These are phyloP conservation scores for Brachyrhaphis roseni DNA, from an alignment of 2,797 vertebrate genomes.

Conservation along the genomic window DNA sequence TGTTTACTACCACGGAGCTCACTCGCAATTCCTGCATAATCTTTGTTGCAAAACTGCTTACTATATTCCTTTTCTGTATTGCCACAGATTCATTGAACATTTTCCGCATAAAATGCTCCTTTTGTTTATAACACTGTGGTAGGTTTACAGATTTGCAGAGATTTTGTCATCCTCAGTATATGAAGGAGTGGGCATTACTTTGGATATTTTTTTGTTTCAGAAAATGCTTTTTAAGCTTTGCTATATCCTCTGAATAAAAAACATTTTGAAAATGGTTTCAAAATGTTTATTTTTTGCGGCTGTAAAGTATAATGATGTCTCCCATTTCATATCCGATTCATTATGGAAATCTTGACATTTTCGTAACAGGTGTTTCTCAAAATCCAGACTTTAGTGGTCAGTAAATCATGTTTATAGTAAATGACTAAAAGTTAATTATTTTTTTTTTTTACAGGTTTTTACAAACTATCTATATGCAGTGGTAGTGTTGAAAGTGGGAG, in stretches of 20 bases:
- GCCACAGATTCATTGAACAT: background rate
- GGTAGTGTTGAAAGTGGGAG: constrained; percentile 35
- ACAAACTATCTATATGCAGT: constrained; percentile 27
- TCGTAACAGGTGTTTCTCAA: constrained; percentile 8
- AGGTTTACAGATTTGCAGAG: background rate
- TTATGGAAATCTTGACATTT: background rate
- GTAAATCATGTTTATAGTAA: constrained; percentile 19
- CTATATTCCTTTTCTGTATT: background rate
- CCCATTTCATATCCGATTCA: background rate
- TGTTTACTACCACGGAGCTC: background rate
- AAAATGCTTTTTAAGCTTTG: background rate
- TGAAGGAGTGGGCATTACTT: background rate
- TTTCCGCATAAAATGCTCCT: background rate
- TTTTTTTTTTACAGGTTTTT: constrained; percentile 7
- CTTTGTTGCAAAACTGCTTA: background rate
- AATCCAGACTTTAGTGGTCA: background rate
- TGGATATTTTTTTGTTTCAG: background rate
- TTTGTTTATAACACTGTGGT: background rate
- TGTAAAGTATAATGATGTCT: background rate
- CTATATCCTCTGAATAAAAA: background rate
- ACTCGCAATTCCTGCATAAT: background rate
- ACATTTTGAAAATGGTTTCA: background rate
- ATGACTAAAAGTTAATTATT: constrained; percentile 12
- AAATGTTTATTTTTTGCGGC: background rate
- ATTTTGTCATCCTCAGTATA: background rate